phyloP scores from a whole-genome alignment of 2,888 invertebrate genomes.

The Ochlodes sylvanus region DNA sequence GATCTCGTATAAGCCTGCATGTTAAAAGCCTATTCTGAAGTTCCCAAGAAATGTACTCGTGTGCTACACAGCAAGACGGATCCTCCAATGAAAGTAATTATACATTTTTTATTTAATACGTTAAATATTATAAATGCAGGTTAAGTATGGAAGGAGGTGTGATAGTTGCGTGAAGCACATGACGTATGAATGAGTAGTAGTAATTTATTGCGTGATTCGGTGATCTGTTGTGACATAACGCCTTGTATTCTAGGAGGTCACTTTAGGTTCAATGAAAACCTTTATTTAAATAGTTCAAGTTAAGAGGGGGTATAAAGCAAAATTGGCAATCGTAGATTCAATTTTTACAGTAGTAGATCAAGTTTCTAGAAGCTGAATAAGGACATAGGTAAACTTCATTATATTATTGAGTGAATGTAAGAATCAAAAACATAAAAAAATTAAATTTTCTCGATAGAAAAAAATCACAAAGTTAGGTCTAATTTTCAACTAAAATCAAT shows the following conservation, averaged over 20 bases:
- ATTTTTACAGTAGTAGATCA: too few relatives aligned
- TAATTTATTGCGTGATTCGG: background rate
- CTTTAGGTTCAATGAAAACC: background rate
- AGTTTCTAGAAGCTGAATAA: too few relatives aligned
- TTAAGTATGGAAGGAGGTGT: conserved; percentile 70
- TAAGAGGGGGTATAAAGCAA: too few relatives aligned
- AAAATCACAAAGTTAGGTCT: too few relatives aligned
- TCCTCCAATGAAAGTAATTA: conserved; percentile 68
- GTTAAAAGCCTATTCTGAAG: background rate
- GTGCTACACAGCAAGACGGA: conserved; percentile 73
- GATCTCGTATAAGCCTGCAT: background rate
- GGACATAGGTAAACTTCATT: too few relatives aligned
- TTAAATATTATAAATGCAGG: conserved; percentile 42
- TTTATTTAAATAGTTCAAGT: too few relatives aligned
- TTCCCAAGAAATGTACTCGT: conserved; percentile 53
- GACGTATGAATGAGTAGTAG: conserved; percentile 64
- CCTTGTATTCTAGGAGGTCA: background rate
- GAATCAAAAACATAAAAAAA: too few relatives aligned
- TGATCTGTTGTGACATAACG: conserved; percentile 3
- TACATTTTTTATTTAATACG: conserved; percentile 41
- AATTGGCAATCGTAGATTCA: too few relatives aligned
- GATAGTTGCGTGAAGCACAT: conserved; percentile 76
- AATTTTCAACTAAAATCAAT: too few relatives aligned
- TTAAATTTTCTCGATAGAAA: too few relatives aligned
- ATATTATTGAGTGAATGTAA: too few relatives aligned